Conservation (phyloP, 2,888 invertebrate species). For the Cryptops parisi region DNA sequence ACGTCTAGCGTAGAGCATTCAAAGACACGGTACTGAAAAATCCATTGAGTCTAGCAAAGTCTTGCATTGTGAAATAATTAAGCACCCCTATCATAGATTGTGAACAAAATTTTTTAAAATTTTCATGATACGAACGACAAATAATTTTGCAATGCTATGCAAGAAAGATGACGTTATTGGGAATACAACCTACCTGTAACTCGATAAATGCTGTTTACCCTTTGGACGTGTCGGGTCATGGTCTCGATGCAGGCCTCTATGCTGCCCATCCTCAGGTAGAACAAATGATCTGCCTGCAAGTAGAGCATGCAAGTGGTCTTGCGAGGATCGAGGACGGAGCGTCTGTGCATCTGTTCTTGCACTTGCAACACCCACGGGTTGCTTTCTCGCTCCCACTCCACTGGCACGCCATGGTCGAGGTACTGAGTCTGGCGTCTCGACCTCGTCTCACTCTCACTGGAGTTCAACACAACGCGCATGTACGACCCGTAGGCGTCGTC, state of each 20-base stretch:
- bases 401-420: conserved; percentile 9
- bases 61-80: no score
- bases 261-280: conserved; percentile 85
- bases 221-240: conserved; percentile 84
- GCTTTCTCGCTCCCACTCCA: conserved; percentile 3
- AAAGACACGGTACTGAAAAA: no score
- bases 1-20: no score
- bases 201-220: conserved; percentile 51
- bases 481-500: neutral
- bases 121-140: no score
- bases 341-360: conserved; percentile 14
- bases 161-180: no score
- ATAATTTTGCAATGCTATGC: no score
- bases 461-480: neutral
- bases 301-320: conserved; percentile 92
- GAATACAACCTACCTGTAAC: conserved; percentile 28
- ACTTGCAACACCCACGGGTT: conserved; percentile 2
- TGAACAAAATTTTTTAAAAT: no score
- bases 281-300: conserved; percentile 83
- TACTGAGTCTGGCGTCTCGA: conserved; percentile 11
- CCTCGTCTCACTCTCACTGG: neutral
- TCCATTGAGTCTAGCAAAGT: no score
- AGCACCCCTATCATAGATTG: no score
- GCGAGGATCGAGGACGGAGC: conserved; percentile 53
- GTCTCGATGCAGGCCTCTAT: conserved; percentile 91